Conservation (phyloP, 2,888 invertebrate genomes). For the Callyntrura guangdongensis region DNA sequence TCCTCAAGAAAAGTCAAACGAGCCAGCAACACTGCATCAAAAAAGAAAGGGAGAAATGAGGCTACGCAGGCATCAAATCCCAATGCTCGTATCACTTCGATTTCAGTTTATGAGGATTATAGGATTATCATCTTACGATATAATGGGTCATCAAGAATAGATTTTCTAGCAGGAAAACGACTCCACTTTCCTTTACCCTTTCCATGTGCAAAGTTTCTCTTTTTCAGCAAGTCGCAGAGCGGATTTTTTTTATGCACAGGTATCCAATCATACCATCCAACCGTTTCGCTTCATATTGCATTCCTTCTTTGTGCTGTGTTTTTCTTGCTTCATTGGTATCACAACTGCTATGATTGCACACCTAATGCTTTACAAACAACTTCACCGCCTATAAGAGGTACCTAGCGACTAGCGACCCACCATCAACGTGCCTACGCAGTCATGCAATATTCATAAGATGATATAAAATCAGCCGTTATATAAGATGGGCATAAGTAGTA, state of each 20-base stretch:
- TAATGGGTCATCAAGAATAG: conserved; percentile 50
- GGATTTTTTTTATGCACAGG: conserved; percentile 11
- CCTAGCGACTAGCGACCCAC: too few relatives aligned
- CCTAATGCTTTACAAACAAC: too few relatives aligned
- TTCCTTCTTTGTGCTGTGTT: not conserved
- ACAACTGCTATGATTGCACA: too few relatives aligned
- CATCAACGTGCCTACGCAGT: not conserved
- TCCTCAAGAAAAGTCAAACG: not conserved
- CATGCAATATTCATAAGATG: conserved; percentile 42
- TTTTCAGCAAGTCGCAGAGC: conserved; percentile 18
- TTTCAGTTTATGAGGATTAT: conserved; percentile 51
- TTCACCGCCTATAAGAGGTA: too few relatives aligned
- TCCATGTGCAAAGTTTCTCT: conserved; percentile 10
- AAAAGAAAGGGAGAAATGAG: not conserved
- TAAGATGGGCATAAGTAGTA: conserved; percentile 20
- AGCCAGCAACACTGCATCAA: not conserved
- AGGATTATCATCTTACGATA: conserved; percentile 30
- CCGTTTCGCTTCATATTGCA: conserved; percentile 11
- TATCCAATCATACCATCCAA: not conserved
- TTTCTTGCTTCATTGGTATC: not conserved
- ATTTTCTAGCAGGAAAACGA: conserved; percentile 31
- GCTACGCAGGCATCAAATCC: not conserved
- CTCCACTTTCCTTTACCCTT: conserved; percentile 15
- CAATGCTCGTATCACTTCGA: conserved; percentile 22
- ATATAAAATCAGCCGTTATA: conserved; percentile 52